phyloP scores from a whole-genome alignment of 2,113 vertebrate species.

The Caretta caretta region DNA sequence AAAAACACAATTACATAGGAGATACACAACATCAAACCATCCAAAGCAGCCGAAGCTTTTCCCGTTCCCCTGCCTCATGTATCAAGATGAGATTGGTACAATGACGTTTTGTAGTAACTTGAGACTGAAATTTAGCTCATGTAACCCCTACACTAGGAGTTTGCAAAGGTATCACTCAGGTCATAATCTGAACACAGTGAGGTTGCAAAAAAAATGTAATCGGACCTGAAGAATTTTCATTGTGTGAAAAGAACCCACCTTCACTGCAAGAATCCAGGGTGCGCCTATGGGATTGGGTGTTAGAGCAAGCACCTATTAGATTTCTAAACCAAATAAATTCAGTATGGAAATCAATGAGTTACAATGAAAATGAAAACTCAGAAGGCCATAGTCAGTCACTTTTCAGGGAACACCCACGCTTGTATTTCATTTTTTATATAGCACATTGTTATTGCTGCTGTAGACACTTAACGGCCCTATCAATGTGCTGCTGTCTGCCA shows the following conservation, averaged over 20 bases:
- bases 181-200: background rate
- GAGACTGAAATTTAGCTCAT: background rate
- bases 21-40: too few species aligned
- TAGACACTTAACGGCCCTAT: background rate
- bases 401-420: background rate
- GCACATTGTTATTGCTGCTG: background rate
- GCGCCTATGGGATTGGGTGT: background rate
- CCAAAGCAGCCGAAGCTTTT: background rate
- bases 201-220: background rate
- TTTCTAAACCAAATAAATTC: background rate
- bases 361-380: background rate
- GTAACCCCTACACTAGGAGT: background rate
- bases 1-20: background rate
- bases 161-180: background rate
- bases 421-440: rapidly evolving
- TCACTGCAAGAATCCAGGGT: background rate
- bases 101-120: background rate
- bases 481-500: rapidly evolving
- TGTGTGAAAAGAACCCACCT: background rate
- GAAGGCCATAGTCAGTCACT: background rate
- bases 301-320: background rate
- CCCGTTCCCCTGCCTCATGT: background rate
- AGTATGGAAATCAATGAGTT: background rate
- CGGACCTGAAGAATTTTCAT: too few species aligned
- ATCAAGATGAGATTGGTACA: background rate